Percentiles rank a stretch among this genome's conserved stretches.
phyloP scores from a whole-genome alignment of 2,797 vertebrate species.

The Rhinatrema bivittatum region DNA sequence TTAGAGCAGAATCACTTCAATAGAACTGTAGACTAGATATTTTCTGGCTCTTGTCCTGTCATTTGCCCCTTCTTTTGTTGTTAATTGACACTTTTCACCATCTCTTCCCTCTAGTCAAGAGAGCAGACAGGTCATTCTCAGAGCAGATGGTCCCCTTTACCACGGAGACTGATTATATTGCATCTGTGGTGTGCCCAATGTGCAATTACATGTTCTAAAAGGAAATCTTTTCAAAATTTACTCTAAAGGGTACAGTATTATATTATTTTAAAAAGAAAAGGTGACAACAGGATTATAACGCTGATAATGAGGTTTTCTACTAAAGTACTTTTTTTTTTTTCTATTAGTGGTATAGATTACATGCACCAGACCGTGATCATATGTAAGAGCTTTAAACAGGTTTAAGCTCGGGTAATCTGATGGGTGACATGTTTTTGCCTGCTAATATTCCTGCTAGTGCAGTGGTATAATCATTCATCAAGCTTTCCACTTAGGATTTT shows the following conservation, averaged over 20 bases:
- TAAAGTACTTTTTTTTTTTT: fast-evolving
- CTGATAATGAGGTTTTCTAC: neutral
- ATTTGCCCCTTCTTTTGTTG: slow-evolving; percentile 5
- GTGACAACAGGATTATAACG: neutral
- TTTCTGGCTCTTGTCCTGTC: neutral
- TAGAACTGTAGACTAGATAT: neutral
- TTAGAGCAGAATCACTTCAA: neutral
- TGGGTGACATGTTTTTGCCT: too few relatives aligned
- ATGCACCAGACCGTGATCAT: too few relatives aligned
- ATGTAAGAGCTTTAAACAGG: too few relatives aligned
- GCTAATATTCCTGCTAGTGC: too few relatives aligned
- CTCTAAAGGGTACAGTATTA: neutral
- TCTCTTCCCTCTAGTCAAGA: slow-evolving; percentile 11
- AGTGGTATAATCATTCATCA: too few relatives aligned
- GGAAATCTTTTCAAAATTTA: neutral
- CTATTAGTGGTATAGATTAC: too few relatives aligned
- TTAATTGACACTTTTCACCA: slow-evolving; percentile 2
- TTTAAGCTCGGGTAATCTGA: too few relatives aligned
- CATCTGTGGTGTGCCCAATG: neutral
- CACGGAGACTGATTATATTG: slow-evolving; percentile 2
- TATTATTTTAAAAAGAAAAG: slow-evolving; percentile 8
- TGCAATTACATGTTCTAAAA: slow-evolving; percentile 12
- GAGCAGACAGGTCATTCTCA: slow-evolving; percentile 9
- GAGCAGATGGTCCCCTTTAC: slow-evolving; percentile 4
- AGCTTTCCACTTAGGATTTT: too few relatives aligned